phyloP scores from a whole-genome alignment of 2,113 vertebrate genomes.

The Sinocyclocheilus anshuiensis region DNA sequence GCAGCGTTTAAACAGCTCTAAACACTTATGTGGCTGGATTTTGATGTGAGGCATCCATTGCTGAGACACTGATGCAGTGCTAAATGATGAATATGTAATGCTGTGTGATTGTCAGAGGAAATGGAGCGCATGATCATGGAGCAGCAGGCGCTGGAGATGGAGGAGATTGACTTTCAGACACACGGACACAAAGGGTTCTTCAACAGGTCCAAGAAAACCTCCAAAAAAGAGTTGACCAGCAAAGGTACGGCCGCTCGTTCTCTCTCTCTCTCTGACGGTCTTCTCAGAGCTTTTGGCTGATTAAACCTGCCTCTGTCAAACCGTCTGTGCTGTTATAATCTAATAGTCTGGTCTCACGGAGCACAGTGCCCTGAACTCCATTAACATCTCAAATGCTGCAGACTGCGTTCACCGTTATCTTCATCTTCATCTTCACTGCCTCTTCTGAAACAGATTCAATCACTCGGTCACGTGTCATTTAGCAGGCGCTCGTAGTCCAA shows the following conservation, averaged over 20 bases:
- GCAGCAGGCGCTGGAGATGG: slow-evolving; percentile 82
- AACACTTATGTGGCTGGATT: too few relatives aligned
- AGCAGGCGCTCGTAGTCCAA: neutral
- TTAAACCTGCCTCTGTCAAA: neutral
- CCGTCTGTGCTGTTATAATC: neutral
- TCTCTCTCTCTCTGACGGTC: slow-evolving; percentile 5
- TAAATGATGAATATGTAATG: too few relatives aligned
- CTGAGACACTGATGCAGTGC: too few relatives aligned
- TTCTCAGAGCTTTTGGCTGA: neutral
- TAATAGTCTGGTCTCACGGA: neutral
- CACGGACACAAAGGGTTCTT: slow-evolving; percentile 78
- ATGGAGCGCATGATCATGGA: slow-evolving; percentile 84
- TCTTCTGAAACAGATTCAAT: neutral
- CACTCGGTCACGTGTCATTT: neutral
- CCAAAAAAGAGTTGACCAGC: slow-evolving; percentile 75
- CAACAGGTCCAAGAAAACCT: slow-evolving; percentile 79
- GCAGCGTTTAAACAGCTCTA: too few relatives aligned
- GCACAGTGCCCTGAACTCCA: too few relatives aligned
- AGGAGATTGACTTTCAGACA: slow-evolving; percentile 72
- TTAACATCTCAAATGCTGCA: neutral
- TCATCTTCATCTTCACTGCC: neutral
- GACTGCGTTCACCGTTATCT: neutral
- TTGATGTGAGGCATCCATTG: too few relatives aligned
- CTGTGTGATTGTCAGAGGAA: slow-evolving; percentile 79
- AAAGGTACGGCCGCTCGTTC: slow-evolving; percentile 78